Evolutionary conservation across 2,888 invertebrate species (phyloP).

Genomic region (Pelosia muscerda): DNA sequence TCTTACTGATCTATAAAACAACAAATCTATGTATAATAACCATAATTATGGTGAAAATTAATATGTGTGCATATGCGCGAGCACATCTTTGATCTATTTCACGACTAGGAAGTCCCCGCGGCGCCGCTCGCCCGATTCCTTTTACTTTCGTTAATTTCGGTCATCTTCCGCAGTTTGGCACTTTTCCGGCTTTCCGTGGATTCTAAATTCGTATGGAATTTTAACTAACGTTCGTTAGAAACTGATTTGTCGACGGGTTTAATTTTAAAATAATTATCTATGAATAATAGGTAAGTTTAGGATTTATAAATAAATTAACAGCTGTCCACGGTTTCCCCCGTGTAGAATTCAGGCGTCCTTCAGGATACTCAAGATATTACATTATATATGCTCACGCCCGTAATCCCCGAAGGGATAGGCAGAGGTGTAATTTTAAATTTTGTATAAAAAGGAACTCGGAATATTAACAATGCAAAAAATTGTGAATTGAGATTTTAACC

Average conservation of each 20-base stretch:
- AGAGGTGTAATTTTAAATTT: too few relatives aligned
- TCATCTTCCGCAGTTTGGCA: conserved; percentile 33
- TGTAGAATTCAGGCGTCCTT: neutral
- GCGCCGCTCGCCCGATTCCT: conserved; percentile 39
- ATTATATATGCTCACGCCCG: too few relatives aligned
- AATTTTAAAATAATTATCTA: conserved; percentile 24
- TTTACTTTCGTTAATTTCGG: conserved; percentile 46
- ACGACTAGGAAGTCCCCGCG: conserved; percentile 66
- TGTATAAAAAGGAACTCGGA: too few relatives aligned
- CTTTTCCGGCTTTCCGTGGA: conserved; percentile 50
- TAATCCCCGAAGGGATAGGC: too few relatives aligned
- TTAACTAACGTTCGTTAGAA: conserved; percentile 44
- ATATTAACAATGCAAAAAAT: too few relatives aligned
- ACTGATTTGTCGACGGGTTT: conserved; percentile 27
- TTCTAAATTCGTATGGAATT: conserved; percentile 53
- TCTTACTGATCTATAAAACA: neutral
- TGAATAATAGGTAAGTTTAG: neutral
- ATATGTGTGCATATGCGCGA: conserved; percentile 56
- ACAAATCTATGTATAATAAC: conserved; percentile 46
- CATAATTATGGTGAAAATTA: conserved; percentile 72
- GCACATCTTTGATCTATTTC: conserved; percentile 75
- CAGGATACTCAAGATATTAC: too few relatives aligned
- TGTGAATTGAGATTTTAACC: too few relatives aligned
- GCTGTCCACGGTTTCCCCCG: neutral
- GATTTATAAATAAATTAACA: neutral